Evolutionary conservation across 2,113 vertebrate species (phyloP), one percentile per base, ranked within the genome.

Genomic region (Dryoscopus gambensis): DNA sequence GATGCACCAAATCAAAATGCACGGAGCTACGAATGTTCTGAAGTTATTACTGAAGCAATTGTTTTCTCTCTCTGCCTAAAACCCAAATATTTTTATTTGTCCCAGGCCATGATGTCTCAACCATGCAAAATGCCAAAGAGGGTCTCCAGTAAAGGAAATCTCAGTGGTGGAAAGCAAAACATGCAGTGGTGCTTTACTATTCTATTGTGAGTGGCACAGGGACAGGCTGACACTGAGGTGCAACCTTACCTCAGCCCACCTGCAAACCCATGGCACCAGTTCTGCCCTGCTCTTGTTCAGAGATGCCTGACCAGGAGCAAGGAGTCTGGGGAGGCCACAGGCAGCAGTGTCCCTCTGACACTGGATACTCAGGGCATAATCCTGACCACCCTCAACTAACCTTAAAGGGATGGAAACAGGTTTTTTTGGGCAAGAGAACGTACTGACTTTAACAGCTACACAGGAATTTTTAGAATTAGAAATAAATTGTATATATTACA

Each of bases 101-200:
- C 10, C 5, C 2, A 5, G 31, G 15, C 37, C 33, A 49, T 9
- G 13, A 3, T 50, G 21, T 42, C 16, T n/a, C 50, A 69, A 0
- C n/a, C 2, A 1, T 0, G 7, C 3, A 23, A 70, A 87, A 77
- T 6, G 8, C 17, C 2, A 1, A 30, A 33, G 31, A 78, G 10
- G 50, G 6, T 77, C 13, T 74, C 16, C 33, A 55, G 2, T 11
- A 37, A 65, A 62, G 47, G 44, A 84, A 77, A 35, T 39, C 31
- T 69, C 67, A 52, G 27, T 22, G 33, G 13, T 39, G 60, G 50
- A 67, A 87, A 77, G 23, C 35, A 76, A 69, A 89, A 63, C 6
- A 57, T 30, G 25, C 33, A 19, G 15, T 35, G 27, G 10, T 59
- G 23, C 16, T 50, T 74, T 42, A 15, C 23, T 14, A 1, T 4